Conservation (phyloP, 92 coral and sea anemone species). For the Palythoa caribaeorum region DNA sequence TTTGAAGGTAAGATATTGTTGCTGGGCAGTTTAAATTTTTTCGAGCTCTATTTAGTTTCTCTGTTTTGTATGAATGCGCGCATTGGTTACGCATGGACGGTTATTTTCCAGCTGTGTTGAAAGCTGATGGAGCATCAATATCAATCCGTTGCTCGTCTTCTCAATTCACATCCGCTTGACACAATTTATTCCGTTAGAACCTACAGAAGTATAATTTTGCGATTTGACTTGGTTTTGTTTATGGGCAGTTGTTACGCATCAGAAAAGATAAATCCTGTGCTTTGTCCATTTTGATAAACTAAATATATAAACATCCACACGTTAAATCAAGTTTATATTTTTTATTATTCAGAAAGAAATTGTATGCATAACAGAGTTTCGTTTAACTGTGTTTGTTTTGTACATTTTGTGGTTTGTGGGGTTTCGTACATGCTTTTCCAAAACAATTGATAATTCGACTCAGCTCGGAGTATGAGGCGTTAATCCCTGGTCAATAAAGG, state of each 20-base stretch:
- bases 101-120: conserved; percentile 22
- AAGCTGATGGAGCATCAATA: not conserved
- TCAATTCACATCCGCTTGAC: conserved; percentile 2
- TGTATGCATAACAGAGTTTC: not conserved
- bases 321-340: not conserved
- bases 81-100: conserved; percentile 49
- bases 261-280: not conserved
- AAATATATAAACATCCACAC: conserved; percentile 12
- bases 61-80: not conserved
- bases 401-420: not conserved
- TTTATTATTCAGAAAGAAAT: not conserved
- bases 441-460: not conserved
- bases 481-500: not conserved
- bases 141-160: not conserved
- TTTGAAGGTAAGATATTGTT: not conserved
- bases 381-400: not conserved
- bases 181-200: not conserved
- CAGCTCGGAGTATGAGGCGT: not conserved
- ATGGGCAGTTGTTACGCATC: conserved; percentile 9
- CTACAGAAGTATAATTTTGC: not conserved
- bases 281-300: not conserved
- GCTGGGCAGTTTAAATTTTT: not conserved
- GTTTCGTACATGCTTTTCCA: not conserved
- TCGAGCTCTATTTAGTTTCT: not conserved
- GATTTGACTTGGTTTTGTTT: not conserved